Percentiles rank a stretch among this genome's conserved stretches.
These are phyloP conservation scores for Phyllopteryx taeniolatus DNA, from an alignment of 2,113 vertebrate genomes.

Conservation along the genomic window DNA sequence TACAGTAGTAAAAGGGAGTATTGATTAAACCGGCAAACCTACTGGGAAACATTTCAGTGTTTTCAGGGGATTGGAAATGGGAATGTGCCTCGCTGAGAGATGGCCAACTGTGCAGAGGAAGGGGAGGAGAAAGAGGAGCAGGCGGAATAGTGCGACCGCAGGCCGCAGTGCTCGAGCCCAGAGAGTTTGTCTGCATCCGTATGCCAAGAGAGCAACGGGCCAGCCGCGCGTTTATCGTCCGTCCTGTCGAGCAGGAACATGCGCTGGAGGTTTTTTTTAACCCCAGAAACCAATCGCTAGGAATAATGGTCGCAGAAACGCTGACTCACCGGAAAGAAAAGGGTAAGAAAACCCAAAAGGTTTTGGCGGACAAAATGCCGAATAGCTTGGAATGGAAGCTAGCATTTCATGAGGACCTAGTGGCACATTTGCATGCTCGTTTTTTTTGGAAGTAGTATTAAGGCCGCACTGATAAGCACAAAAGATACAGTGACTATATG, in stretches of 20 bases:
- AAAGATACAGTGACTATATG: too few relatives aligned
- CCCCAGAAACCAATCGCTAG: constrained; percentile 41
- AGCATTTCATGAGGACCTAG: neutral
- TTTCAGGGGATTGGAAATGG: neutral
- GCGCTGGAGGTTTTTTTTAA: constrained; percentile 39
- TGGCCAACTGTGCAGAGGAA: constrained; percentile 35
- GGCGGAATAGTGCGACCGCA: constrained; percentile 30
- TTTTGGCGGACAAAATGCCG: constrained; percentile 30
- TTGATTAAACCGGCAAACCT: neutral
- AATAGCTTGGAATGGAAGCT: neutral
- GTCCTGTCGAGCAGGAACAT: constrained; percentile 56
- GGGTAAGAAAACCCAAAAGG: constrained; percentile 16
- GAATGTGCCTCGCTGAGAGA: constrained; percentile 43
- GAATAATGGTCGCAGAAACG: constrained; percentile 51
- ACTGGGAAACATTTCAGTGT: neutral
- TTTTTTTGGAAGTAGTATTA: neutral
- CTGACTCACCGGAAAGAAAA: constrained; percentile 44
- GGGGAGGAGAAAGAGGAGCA: constrained; percentile 10
- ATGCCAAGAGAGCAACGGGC: constrained; percentile 34
- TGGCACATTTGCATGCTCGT: neutral
- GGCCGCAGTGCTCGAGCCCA: constrained; percentile 48
- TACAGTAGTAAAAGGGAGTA: neutral
- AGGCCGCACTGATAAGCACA: too few relatives aligned
- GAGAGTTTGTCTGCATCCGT: constrained; percentile 45
- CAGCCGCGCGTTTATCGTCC: constrained; percentile 41